phyloP scores from a whole-genome alignment of 2,888 invertebrate genomes.

The Plebejus anna region DNA sequence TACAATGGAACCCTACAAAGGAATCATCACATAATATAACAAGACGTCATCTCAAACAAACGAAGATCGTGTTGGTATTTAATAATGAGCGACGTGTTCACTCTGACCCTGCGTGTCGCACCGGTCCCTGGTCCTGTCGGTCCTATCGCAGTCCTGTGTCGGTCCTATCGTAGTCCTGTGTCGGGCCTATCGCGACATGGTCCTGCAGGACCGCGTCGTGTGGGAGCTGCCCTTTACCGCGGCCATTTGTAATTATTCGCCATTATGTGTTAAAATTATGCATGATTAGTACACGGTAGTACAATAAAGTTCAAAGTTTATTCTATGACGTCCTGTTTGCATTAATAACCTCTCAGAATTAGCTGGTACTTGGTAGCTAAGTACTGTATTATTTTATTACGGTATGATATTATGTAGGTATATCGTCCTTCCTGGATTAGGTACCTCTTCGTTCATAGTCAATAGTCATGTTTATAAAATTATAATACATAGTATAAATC shows the following conservation, averaged over 20 bases:
- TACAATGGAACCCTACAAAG: background rate
- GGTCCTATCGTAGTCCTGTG: conserved; percentile 39
- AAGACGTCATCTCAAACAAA: background rate
- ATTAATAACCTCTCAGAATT: conserved; percentile 8
- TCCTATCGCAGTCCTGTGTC: conserved; percentile 47
- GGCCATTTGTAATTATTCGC: conserved; percentile 22
- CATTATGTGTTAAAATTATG: conserved; percentile 18
- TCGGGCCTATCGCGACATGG: conserved; percentile 44
- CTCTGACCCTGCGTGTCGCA: conserved; percentile 53
- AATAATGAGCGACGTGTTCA: conserved; percentile 45
- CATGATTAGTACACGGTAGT: conserved; percentile 26
- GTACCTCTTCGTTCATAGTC: no score
- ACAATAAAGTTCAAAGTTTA: conserved; percentile 18
- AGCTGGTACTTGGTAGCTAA: background rate
- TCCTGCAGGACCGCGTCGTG: conserved; percentile 38
- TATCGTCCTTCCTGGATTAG: background rate
- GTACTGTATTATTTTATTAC: background rate
- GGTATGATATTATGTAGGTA: background rate
- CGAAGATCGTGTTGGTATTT: conserved; percentile 21
- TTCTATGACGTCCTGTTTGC: conserved; percentile 4
- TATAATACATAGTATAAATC: no score
- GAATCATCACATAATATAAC: background rate
- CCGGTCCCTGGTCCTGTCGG: conserved; percentile 42
- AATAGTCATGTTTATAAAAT: no score
- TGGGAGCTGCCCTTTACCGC: conserved; percentile 44